Base-by-base conservation (phyloP, 2,113 vertebrate genomes). In the Poecile atricapillus region DNA sequence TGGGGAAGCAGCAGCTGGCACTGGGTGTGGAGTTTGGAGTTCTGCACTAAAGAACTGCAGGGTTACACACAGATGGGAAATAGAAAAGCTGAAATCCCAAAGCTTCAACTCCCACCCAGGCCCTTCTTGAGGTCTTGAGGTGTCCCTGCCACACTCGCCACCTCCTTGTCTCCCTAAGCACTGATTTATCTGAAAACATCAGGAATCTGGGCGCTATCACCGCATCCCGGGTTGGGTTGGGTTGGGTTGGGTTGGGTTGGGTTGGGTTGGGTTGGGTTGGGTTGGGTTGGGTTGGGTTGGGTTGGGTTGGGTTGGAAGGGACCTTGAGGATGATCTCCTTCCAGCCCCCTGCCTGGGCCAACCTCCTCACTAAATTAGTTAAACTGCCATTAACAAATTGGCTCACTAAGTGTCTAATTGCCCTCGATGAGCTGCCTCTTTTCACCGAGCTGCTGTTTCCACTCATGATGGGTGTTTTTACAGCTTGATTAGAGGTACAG, bases 51-150 rank as follows among this genome's bases (percentile, higher is more conserved):
- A 20, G 44, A 60, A 25, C 21, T 31, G n/a, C 73, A 76, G 44
- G 21, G 3, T 19, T 37, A 39, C 27, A 60, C 1, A 76, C 0
- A 3, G 0, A 60, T 39, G 44, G 1, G 19, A 75, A 76, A 76
- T 7, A 33, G 1, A 39, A 49, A 50, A 62, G 10, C 41, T 46
- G 10, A 28, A 58, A 46, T 35, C 18, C 41, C 13, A 0, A 46
- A 4, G 13, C 28, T 18, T 5, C 19, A 13, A 24, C 64, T n/a
- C 30, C 33, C 35, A 60, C 49, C 71, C 74, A 18, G 23, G 15
- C 9, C 4, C 56, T 43, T 67, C 68, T 52, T 68, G 19, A 64
- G 59, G 24, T 67, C 68, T 52, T 68, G 19, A 64, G 59, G 24
- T 78, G 83, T 60, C 76, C 65, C 58, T 77, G 53, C 31, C 83